phyloP scores from a whole-genome alignment of 2,888 invertebrate genomes.

The Cantharis lateralis region DNA sequence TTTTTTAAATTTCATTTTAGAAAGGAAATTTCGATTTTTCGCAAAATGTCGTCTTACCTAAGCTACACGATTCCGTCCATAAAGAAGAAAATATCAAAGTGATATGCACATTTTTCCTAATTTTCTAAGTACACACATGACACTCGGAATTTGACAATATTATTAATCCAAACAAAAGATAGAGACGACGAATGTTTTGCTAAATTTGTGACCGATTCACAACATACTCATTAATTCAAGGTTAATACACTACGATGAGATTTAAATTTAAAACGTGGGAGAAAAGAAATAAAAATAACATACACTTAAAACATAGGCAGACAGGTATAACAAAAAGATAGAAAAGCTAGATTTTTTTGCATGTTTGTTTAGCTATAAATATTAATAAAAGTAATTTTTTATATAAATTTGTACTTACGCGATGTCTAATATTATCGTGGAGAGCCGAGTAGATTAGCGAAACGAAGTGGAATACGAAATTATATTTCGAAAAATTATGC shows the following conservation, averaged over 20 bases:
- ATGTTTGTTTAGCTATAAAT: too few relatives aligned
- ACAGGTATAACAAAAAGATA: too few relatives aligned
- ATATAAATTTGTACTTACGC: background rate
- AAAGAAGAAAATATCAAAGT: slow-evolving; percentile 18
- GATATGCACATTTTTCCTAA: background rate
- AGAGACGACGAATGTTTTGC: background rate
- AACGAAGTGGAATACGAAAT: too few relatives aligned
- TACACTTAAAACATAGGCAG: background rate
- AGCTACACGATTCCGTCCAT: slow-evolving; percentile 21
- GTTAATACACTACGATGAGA: background rate
- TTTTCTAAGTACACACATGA: slow-evolving; percentile 41
- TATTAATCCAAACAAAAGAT: slow-evolving; percentile 5
- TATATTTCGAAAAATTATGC: too few relatives aligned
- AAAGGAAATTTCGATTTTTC: background rate
- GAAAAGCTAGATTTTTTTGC: too few relatives aligned
- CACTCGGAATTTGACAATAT: slow-evolving; percentile 36
- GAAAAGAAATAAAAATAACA: background rate
- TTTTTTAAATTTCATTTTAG: slow-evolving; percentile 7
- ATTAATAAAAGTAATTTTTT: background rate
- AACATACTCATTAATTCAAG: background rate
- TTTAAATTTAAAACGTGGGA: background rate
- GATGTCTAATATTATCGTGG: too few relatives aligned
- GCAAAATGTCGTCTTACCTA: slow-evolving; percentile 30
- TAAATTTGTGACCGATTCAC: background rate
- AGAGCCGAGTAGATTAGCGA: too few relatives aligned